phyloP scores from a whole-genome alignment of 2,113 vertebrate species.

The Sylvilagus bachmani region DNA sequence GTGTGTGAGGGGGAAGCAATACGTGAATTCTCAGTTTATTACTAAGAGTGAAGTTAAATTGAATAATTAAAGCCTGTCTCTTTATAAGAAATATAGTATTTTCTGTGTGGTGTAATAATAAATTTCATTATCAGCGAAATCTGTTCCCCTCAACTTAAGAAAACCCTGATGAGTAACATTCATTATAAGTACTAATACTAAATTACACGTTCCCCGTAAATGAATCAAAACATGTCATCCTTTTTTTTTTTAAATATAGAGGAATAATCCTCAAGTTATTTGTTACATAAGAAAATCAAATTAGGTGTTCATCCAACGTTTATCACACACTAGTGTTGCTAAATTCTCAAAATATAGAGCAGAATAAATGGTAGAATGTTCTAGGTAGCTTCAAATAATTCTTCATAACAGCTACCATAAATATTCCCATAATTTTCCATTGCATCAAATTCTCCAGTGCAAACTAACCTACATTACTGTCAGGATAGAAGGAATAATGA shows the following conservation, averaged over 20 bases:
- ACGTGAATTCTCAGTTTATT: conserved; percentile 6
- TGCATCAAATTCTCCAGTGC: conserved; percentile 38
- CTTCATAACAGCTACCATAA: conserved; percentile 9
- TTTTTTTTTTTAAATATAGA: conserved; percentile 46
- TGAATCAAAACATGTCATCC: conserved; percentile 15
- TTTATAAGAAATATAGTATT: conserved; percentile 3
- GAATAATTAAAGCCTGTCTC: not conserved
- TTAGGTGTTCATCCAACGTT: not conserved
- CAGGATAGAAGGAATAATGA: conserved; percentile 66
- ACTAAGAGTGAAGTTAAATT: not conserved
- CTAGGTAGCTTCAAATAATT: conserved; percentile 48
- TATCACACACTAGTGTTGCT: conserved; percentile 19
- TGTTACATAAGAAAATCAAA: conserved; percentile 35
- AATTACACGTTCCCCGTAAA: conserved; percentile 31
- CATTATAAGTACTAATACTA: conserved; percentile 41
- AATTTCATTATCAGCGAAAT: conserved; percentile 16
- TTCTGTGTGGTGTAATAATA: not conserved
- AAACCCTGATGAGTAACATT: not conserved
- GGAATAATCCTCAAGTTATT: conserved; percentile 41
- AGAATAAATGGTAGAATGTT: conserved; percentile 48
- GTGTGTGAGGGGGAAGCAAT: not conserved
- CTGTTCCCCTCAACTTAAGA: not conserved
- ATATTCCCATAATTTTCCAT: conserved; percentile 59
- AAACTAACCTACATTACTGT: conserved; percentile 50
- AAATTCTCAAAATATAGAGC: conserved; percentile 46